Evolutionary conservation across 2,113 vertebrate genomes (phyloP).

Genomic region (Tautogolabrus adspersus): DNA sequence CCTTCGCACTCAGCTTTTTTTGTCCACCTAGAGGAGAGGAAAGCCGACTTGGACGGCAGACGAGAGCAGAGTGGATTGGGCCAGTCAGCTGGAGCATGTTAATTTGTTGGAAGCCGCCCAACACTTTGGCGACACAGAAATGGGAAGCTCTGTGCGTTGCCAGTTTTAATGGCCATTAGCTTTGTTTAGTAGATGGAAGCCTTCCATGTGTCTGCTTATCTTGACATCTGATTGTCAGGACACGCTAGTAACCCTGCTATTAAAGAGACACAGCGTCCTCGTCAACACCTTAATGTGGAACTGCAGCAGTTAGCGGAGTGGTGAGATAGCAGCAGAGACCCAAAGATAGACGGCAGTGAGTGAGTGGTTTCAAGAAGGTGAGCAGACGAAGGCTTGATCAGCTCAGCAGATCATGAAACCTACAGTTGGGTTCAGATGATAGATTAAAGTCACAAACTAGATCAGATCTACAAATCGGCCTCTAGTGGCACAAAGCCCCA

Average conservation of each 20-base stretch:
- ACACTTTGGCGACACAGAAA: conserved; percentile 59
- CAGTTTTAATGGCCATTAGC: conserved; percentile 55
- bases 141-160: conserved; percentile 51
- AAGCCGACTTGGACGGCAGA: conserved; percentile 32
- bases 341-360: not conserved
- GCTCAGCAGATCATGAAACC: no score
- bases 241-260: not conserved
- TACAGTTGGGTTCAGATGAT: not conserved
- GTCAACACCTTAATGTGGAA: conserved; percentile 10
- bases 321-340: not conserved
- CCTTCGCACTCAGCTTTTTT: conserved; percentile 15
- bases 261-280: conserved; percentile 30
- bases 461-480: not conserved
- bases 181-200: conserved; percentile 46
- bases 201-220: conserved; percentile 36
- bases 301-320: conserved; percentile 9
- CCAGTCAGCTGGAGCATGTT: conserved; percentile 64
- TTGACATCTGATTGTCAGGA: conserved; percentile 43
- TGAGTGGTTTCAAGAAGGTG: not conserved
- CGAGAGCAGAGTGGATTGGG: conserved; percentile 48
- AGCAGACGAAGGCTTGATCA: not conserved
- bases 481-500: no score
- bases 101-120: conserved; percentile 68
- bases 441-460: not conserved
- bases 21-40: conserved; percentile 15